Base-by-base conservation (phyloP, 1,140 invertebrate genomes). In the Psilanteris sp. region DNA sequence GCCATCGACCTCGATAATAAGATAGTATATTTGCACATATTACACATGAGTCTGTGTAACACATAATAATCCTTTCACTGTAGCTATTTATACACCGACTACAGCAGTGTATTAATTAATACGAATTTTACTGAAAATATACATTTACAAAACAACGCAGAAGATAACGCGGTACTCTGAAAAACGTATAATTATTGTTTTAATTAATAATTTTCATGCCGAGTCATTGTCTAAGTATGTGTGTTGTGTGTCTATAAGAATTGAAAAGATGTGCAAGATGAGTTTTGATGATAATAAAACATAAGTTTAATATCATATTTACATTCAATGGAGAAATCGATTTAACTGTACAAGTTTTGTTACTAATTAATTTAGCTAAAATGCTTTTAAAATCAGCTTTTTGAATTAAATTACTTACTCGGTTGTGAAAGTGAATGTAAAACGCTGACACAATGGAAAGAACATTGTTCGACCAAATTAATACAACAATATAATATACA, bases 41-140 rank as follows among this genome's bases (percentile, higher is more conserved):
- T 26, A 18, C 16, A 39, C 26, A 14, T 43, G n/a, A 29, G 26
- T 9, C 32, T 32, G n/a, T 41, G 14, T 4, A 48, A 48, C 8
- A 36, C 50, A 50, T 52, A 13, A 20, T 32, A 62, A 24, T 59
- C 67, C 67, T 71, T 71, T 71, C 67, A 71, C 67, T 71, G 15
- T 18, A 24, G 24, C 41, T 48, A 68, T 57, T 68, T 48, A 57
- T 57, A 57, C 37, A 29, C 34, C 4, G 7, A 13, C 1, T 43
- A 11, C 5, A 27, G 10, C 8, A 37, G 31, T 59, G 32, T 59
- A 44, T 20, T 61, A 61, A 57, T 66, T 52, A 54, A 66, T 44
- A 27, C 11, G 10, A 39, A 44, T 44, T 52, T 54, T 39, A 44
- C 24, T 15, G n/a, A n/a, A 14, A 24, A 43, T 31, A 43, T 24